Evolutionary conservation across 2,888 invertebrate species (phyloP), one percentile per base, ranked within the genome.

Genomic region (Lepidonotus clava): DNA sequence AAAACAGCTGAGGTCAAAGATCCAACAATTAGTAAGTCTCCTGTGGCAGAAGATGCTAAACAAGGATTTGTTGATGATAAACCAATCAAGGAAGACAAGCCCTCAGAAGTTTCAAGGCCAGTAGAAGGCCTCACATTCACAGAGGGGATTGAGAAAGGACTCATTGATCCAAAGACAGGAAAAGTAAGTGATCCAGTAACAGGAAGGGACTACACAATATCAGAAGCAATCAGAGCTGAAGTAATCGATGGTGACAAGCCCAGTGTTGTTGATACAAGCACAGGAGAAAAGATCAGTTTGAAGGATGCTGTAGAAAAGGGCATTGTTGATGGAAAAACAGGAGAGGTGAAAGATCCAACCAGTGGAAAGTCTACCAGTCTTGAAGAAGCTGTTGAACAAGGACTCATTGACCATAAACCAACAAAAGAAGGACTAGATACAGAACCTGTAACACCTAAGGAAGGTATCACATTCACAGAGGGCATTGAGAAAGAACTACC

Each of bases 301-400:
- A 71, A 66, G 11, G 67, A 83, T n/a, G 88, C 88, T 11, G 36
- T 88, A 11, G 11, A 51, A 24, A 21, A 51, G 28, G 83, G 83
- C 28, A 21, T 53, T n/a, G 18, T 98, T 95, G 97, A 98, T 94
- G 96, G 97, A 14, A 97, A 97, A 90, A 97, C 97, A 91, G 97
- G 97, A 86, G 97, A 97, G 91, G 97, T 98, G 14, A 94, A 97
- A 88, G 97, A 98, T 92, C 97, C 97, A 6, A 96, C 96, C 89
- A 96, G 96, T 56, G 97, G 97, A n/a, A 51, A 41, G 32, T 21
- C 28, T 34, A 2, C 67, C 21, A 85, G 84, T 34, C 38, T 86
- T 24, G 32, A 41, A 4, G 86, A 91, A 76, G 93, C 92, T 86
- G 91, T 56, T 5, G 14, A 91, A 61, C 91, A 90, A 86, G 93